A percentile compares a stretch with the other conserved stretches of the same genome.
Evolutionary conservation across 2,113 vertebrate species (phyloP).

Genomic region (Apodemus speciosus): DNA sequence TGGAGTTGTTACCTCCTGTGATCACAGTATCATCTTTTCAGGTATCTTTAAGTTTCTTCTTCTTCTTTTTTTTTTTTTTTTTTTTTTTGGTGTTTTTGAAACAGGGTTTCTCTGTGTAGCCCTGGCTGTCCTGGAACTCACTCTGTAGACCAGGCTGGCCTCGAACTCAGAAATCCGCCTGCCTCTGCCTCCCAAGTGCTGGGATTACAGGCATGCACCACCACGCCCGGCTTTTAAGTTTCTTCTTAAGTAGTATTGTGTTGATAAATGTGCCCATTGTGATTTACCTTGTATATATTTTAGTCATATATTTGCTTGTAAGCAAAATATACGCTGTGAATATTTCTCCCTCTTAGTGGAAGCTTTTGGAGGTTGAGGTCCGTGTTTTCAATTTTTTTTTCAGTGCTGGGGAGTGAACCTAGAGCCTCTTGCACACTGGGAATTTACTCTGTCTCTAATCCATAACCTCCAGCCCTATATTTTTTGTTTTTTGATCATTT

Average conservation of each 20-base stretch:
- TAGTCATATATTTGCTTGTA: background rate
- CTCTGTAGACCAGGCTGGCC: no score
- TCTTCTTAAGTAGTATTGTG: background rate
- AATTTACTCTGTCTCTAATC: background rate
- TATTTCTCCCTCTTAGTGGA: background rate
- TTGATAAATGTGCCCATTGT: background rate
- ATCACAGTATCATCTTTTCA: background rate
- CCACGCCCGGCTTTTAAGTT: no score
- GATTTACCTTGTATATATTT: background rate
- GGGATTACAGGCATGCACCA: no score
- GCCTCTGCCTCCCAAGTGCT: no score
- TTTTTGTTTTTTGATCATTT: background rate
- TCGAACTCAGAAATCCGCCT: no score
- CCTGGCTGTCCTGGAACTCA: no score
- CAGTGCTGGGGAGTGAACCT: background rate
- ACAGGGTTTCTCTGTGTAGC: no score
- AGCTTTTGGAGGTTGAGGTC: background rate
- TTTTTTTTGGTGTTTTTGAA: no score
- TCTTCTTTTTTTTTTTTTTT: no score
- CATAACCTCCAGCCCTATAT: background rate
- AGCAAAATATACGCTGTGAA: background rate
- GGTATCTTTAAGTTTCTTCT: background rate
- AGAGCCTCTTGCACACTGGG: background rate
- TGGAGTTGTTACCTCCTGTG: background rate
- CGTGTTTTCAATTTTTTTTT: background rate